Percentiles rank a stretch among this genome's conserved stretches.
Conservation (phyloP, 2,797 vertebrate genomes). For the Macropodus opercularis region DNA sequence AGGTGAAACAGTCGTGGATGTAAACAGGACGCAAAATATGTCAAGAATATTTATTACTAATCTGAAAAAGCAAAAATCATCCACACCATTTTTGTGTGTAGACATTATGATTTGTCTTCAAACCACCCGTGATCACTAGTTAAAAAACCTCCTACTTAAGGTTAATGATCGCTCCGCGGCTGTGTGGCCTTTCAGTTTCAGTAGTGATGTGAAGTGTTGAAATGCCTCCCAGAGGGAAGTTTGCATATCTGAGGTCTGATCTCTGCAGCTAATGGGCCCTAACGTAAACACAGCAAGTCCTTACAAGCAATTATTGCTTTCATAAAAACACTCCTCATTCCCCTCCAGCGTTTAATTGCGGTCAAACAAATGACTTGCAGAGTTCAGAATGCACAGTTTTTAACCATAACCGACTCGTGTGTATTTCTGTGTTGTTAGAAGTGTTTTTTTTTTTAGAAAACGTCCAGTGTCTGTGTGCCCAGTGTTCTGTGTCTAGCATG, state of each 20-base stretch:
- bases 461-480: conserved; percentile 21
- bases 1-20: neutral
- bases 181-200: conserved; percentile 65
- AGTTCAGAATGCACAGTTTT: conserved; percentile 75
- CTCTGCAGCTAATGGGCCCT: conserved; percentile 82
- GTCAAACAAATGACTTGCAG: conserved; percentile 82
- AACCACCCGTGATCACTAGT: conserved; percentile 38
- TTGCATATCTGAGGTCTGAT: conserved; percentile 85
- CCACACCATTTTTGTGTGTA: neutral
- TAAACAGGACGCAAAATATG: too few species aligned
- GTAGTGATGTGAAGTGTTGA: conserved; percentile 74
- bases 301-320: conserved; percentile 85
- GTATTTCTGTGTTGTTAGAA: conserved; percentile 54
- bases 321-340: conserved; percentile 81
- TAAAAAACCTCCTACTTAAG: conserved; percentile 15
- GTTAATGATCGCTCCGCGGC: conserved; percentile 54
- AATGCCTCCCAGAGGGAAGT: conserved; percentile 79
- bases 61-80: too few species aligned
- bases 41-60: too few species aligned
- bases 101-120: conserved; percentile 8
- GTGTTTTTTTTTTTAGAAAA: conserved; percentile 65
- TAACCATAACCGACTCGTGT: conserved; percentile 56
- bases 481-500: neutral
- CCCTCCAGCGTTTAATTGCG: conserved; percentile 83
- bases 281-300: conserved; percentile 82